Base-by-base conservation (phyloP, 92 coral and sea anemone genomes). In the Micromussa lordhowensis region DNA sequence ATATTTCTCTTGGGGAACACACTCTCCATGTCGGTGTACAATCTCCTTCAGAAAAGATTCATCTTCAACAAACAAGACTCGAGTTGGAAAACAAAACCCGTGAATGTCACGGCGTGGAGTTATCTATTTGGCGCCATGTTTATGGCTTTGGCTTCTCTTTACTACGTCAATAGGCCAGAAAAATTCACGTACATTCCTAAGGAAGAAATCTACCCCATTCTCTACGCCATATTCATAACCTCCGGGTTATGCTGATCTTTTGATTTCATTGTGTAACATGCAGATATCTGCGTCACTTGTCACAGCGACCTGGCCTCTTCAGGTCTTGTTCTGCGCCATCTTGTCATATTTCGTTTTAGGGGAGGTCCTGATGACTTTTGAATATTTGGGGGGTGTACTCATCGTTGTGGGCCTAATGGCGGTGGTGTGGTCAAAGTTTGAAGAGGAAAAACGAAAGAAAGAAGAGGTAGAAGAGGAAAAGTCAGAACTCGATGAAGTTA, bases 201-300 rank as follows among this genome's bases (percentile, higher is more conserved):
- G 55, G 94, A 95, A 30, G 98, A 95, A 80, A 88, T 95, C 68
- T 95, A 95, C 73, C 98, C 98, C 1, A 88, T 93, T 22, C 38
- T 95, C 3, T 95, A 95, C 68, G 94, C 98, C 29, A 93, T 93
- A 34, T 95, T 95, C 36, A 91, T 95, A 30, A 93, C 96, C 6
- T 95, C 98, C 0, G 79, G 94, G 5, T 68, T 95, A 31, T 95
- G 98, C 58, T 95, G n/a, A 95, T 66, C 79, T 95, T 77, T 71
- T 95, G 77, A 95, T 95, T 29, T 91, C 98, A 5, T 95, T 96
- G 98, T 93, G 98, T 61, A 95, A 95, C 69, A 95, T 95, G 98
- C 96, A 95, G 87, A 89, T 95, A 14, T 95, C 94, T 22, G 95
- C 98, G 16, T 93, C 96, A 3, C 58, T 93, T 12, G 96, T 95